These are phyloP conservation scores for Balanococcus diminutus DNA, from an alignment of 2,888 invertebrate species.

Conservation along the genomic window DNA sequence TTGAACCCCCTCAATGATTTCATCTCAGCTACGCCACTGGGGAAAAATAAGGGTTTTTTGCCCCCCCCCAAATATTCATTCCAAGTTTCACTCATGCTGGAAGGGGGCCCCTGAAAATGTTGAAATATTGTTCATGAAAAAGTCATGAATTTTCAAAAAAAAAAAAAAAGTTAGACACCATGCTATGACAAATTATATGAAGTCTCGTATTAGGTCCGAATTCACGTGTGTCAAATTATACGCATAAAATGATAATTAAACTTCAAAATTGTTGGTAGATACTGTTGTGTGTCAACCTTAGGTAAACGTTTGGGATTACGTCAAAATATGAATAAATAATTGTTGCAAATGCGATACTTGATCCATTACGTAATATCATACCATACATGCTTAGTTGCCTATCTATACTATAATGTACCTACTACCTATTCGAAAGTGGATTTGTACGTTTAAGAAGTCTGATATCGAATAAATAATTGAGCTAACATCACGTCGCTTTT, in stretches of 20 bases:
- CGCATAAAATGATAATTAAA: background rate
- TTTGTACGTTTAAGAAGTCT: too few species aligned
- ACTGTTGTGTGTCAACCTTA: conserved; percentile 13
- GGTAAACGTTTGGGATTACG: background rate
- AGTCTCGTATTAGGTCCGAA: background rate
- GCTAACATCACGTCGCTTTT: too few species aligned
- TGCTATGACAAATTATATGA: background rate
- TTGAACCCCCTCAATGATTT: too few species aligned
- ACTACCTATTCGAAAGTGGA: background rate
- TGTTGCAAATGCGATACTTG: background rate
- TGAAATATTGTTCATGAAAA: too few species aligned
- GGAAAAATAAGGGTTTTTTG: too few species aligned
- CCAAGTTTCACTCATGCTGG: too few species aligned
- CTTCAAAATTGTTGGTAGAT: background rate
- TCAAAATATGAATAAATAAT: conserved; percentile 4
- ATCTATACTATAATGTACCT: background rate
- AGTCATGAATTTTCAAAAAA: too few species aligned
- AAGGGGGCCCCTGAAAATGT: too few species aligned
- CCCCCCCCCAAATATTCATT: too few species aligned
- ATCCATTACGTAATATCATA: background rate
- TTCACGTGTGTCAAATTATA: background rate
- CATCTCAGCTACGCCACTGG: too few species aligned
- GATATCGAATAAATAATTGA: too few species aligned
- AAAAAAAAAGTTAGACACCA: too few species aligned
- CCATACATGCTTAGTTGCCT: background rate